Evolutionary conservation across 2,888 invertebrate genomes (phyloP), one percentile per base, ranked within the genome.

Genomic region (Ormyrus thymus): DNA sequence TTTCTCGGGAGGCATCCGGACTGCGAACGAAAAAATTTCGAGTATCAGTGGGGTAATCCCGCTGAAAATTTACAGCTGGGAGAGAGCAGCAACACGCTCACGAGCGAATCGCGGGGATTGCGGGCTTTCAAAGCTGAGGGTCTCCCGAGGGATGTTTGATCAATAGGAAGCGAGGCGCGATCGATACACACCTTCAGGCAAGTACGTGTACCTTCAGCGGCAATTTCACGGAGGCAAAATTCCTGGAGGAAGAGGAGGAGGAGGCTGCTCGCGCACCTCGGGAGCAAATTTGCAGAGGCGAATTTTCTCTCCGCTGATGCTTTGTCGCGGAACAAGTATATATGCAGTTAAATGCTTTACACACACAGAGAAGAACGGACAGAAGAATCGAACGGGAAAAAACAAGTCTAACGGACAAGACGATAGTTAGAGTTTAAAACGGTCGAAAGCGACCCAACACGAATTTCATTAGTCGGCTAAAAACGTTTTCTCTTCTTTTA

Each of bases 101-200:
- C 29, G 29, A 29, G 29, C 29, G 43, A 69, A 53, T 61, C 51
- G 56, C 68, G 56, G 68, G 68, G 72, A 78, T 72, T 78, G 73
- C 69, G 72, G 66, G 65, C 69, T 80, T 66, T 71, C 61, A 75
- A 70, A 79, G 65, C 50, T 48, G 66, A n/a, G 46, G 29, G 29
- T 29, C 29, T 78, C 76, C 78, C 76, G 43, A 50, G 78, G 76
- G 78, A 81, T 73, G 78, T 81, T 81, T 78, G 81, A 81, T 81
- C 78, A 76, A 81, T 81, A 76, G 75, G 73, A 61, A 64, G 15
- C 11, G 66, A 61, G 53, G 9, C 65, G 45, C 50, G 70, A 71
- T 71, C 75, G 70, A 79, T 79, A 43, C 10, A 10, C 43, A 48
- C 50, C 53, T 6, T n/a, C n/a, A 29, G 29, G 29, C n/a, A 66